A percentile compares a stretch with the other conserved stretches of the same genome.
Conservation (phyloP, 2,888 invertebrate genomes). For the Tineola bisselliella region DNA sequence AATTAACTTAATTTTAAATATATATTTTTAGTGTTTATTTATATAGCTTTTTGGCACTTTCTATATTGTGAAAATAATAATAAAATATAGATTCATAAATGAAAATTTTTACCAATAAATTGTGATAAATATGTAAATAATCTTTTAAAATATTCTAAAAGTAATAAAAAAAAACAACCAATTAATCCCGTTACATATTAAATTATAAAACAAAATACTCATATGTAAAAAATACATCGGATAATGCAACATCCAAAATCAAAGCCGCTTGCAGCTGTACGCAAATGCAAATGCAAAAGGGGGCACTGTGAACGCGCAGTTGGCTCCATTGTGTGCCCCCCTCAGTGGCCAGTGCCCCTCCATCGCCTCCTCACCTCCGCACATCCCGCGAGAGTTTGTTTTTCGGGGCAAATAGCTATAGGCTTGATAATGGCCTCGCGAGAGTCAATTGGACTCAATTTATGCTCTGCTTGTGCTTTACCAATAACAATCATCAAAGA, state of each 20-base stretch:
- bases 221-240: neutral
- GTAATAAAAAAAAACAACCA: neutral
- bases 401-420: conserved; percentile 69
- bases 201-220: neutral
- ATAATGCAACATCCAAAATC: conserved; percentile 33
- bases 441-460: conserved; percentile 26
- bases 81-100: no score
- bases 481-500: neutral
- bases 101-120: no score
- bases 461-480: conserved; percentile 35
- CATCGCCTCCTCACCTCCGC: conserved; percentile 26
- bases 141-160: neutral
- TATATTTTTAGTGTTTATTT: no score
- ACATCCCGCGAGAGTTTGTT: conserved; percentile 68
- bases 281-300: conserved; percentile 50
- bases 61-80: neutral
- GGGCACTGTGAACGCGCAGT: conserved; percentile 54
- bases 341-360: conserved; percentile 21
- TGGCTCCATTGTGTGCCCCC: conserved; percentile 56
- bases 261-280: conserved; percentile 32
- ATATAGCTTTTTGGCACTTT: no score
- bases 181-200: neutral
- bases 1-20: no score
- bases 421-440: conserved; percentile 68
- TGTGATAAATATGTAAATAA: no score